Base-by-base conservation (phyloP, 2,888 invertebrate species). In the Ichneumoninae sp. region DNA sequence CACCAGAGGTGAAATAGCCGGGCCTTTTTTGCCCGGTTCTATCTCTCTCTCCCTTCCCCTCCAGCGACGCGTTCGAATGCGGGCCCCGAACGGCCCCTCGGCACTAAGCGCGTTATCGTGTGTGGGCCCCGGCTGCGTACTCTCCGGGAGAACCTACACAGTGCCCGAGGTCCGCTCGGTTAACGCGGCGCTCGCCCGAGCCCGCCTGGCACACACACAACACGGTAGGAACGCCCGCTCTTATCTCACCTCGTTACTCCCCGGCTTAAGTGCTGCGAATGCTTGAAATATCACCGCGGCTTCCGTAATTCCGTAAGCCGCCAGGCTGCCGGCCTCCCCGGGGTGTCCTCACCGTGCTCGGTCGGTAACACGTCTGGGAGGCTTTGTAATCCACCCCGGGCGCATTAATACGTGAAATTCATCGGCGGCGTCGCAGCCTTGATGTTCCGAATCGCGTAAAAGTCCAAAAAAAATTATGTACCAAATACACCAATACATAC, bases 181-280 rank as follows among this genome's bases (percentile, higher is more conserved):
- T 44, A 73, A 73, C 73, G 60, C 73, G 73, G 44, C 73, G 60
- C 54, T 54, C 60, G 22, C 8, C 40, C 71, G 57, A 81, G 69
- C 73, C 66, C 66, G 65, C 73, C 74, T 68, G 68, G 82, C 44
- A 52, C 68, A 77, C 74, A 65, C 74, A 75, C 70, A 82, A 82
- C 66, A 74, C 70, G 76, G 77, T 79, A 84, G 82, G 78, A 87
- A 86, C 84, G 83, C 57, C 74, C 77, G 70, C 65, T 85, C 93
- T 93, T 93, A 93, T 93, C 93, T 93, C 92, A 92, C 92, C 93
- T 92, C 92, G 90, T 93, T 93, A 93, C 92, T 92, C 90, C 44
- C 44, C 87, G 89, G 87, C 90, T 92, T 92, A 93, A 92, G 91
- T 90, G 91, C 92, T 88, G 91, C 89, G 90, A 92, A 92, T 91